phyloP scores from a whole-genome alignment of 37 sponge, comb jelly and placozoan species.

The Beroe forskalii region DNA sequence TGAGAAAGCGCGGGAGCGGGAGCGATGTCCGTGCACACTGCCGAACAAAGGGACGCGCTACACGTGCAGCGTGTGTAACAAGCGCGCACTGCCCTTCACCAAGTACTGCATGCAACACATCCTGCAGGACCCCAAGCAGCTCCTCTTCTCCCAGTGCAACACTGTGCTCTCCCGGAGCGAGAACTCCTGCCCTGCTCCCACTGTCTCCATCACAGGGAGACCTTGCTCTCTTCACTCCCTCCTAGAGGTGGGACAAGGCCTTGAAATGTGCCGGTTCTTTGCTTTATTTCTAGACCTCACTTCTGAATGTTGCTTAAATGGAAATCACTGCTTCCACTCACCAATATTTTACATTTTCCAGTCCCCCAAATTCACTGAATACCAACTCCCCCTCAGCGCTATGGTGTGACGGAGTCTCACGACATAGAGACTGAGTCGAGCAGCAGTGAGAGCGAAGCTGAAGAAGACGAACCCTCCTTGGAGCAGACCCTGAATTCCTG shows the following conservation, averaged over 20 bases:
- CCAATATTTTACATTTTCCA: too few species aligned
- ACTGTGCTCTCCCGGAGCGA: not conserved
- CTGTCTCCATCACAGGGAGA: not conserved
- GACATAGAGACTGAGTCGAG: constrained; percentile 10
- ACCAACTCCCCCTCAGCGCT: not conserved
- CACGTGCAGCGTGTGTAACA: constrained; percentile 12
- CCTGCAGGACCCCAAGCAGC: not conserved
- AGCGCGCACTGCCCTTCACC: constrained; percentile 30
- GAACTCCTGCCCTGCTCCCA: constrained; percentile 10
- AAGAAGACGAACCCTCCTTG: constrained; percentile 13
- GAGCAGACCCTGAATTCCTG: not conserved
- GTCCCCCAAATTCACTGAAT: too few species aligned
- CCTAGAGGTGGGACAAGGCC: constrained; percentile 25
- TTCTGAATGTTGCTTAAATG: too few species aligned
- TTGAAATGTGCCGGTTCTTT: too few species aligned
- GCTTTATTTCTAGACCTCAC: too few species aligned
- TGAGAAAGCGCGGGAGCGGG: too few species aligned
- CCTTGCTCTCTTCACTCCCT: constrained; percentile 22
- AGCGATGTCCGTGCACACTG: constrained; percentile 1
- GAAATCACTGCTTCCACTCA: too few species aligned
- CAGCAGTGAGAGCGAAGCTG: constrained; percentile 14
- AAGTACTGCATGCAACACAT: constrained; percentile 52
- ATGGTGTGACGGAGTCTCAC: not conserved
- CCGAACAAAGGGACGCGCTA: not conserved
- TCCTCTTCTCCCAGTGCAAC: constrained; percentile 22